Evolutionary conservation across 1,140 invertebrate species (phyloP), one percentile per base, ranked within the genome.

Genomic region (Drosophila elegans): DNA sequence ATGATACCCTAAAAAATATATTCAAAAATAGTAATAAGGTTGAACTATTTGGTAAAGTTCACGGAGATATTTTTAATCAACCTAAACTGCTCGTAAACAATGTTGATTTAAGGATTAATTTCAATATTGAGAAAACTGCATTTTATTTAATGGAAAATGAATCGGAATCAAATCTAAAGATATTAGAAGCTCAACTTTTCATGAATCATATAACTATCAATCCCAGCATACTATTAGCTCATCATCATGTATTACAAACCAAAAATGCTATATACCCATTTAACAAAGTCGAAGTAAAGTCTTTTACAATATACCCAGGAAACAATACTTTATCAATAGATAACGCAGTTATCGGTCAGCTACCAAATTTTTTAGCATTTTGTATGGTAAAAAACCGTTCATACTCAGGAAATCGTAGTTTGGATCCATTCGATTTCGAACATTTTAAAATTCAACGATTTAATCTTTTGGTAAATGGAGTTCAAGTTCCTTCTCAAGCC

Each of bases 91-190:
- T 36, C 9, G 7, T 36, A 3, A 29, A 48, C 25, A 46, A 46
- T 12, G 45, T 48, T 48, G 25, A n/a, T 27, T 27, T 46, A 27
- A 46, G 25, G 25, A 25, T n/a, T 46, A 46, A 4, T 45, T 25
- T 34, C 7, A 55, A 55, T n/a, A 57, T 45, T 21, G 16, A 46
- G 34, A 46, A 57, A 48, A 41, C 42, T 25, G 32, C 11, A 48
- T 59, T 59, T 59, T 39, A 48, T 38, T 48, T 59, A 36, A 34
- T 59, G 44, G 27, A 48, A 46, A 29, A 9, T 4, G 21, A 38
- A 11, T 38, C 11, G 9, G n/a, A 60, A 21, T 36, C 6, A 38
- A 60, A n/a, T 48, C 16, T 39, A 27, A 49, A 60, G 4, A 49
- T 60, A 48, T 39, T 60, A n/a, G 34, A 27, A 11, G 32, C 13